Conservation (phyloP, 2,888 invertebrate genomes). For the Sarcophaga caerulescens region DNA sequence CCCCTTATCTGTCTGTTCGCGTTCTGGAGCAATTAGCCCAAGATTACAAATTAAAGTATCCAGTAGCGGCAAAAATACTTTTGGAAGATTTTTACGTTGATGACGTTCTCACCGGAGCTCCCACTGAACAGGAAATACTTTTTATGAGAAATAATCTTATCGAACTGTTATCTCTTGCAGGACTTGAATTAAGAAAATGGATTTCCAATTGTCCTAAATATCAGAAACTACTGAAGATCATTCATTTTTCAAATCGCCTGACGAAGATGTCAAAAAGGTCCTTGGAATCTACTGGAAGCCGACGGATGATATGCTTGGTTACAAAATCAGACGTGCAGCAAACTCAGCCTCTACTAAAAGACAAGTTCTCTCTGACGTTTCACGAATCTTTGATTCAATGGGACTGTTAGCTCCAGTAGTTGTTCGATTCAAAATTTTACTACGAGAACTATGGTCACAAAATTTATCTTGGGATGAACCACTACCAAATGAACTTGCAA, state of each 20-base stretch:
- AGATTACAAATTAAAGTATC: conserved; percentile 7
- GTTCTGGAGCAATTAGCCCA: conserved; percentile 57
- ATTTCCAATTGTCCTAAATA: conserved; percentile 45
- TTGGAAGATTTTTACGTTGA: conserved; percentile 65
- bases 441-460: conserved; percentile 57
- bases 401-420: conserved; percentile 30
- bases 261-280: no score
- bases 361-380: conserved; percentile 22
- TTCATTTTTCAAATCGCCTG: no score
- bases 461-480: conserved; percentile 63
- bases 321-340: conserved; percentile 7
- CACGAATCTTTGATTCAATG: conserved; percentile 28
- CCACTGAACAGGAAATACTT: conserved; percentile 33
- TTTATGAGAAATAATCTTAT: not conserved
- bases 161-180: not conserved
- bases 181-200: conserved; percentile 3
- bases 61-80: conserved; percentile 45
- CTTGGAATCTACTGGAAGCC: no score
- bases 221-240: not conserved
- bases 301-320: conserved; percentile 30
- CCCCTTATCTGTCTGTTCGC: conserved; percentile 60
- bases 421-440: conserved; percentile 27
- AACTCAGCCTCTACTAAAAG: not conserved
- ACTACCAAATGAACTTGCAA: conserved; percentile 37
- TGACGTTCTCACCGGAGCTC: conserved; percentile 58